phyloP scores from a whole-genome alignment of 1,140 invertebrate genomes.

The Formica exsecta region DNA sequence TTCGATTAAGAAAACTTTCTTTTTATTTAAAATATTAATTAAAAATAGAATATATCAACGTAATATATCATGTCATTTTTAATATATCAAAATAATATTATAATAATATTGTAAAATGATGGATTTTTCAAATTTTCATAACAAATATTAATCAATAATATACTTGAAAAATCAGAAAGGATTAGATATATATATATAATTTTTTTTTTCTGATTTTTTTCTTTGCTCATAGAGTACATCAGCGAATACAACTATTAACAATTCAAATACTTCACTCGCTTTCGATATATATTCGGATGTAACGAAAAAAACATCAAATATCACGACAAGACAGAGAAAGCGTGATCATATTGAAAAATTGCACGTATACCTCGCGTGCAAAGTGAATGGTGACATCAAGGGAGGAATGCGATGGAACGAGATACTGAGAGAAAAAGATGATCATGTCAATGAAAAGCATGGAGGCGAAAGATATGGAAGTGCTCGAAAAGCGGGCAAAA shows the following conservation, averaged over 20 bases:
- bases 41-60: neutral
- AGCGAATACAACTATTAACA: neutral
- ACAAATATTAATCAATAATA: neutral
- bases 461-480: constrained; percentile 36
- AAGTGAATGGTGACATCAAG: constrained; percentile 66
- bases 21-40: constrained; percentile 2
- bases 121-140: neutral
- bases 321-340: neutral
- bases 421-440: neutral
- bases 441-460: constrained; percentile 46
- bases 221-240: neutral
- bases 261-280: neutral
- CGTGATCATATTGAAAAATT: neutral
- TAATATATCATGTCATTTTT: neutral
- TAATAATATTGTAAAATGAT: neutral
- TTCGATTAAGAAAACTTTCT: neutral
- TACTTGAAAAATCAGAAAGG: neutral
- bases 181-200: too few relatives aligned
- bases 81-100: constrained; percentile 7
- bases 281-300: neutral
- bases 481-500: constrained; percentile 5
- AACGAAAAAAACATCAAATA: constrained; percentile 7
- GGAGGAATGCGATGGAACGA: constrained; percentile 12
- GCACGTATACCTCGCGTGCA: constrained; percentile 28
- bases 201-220: too few relatives aligned